Percentiles rank a stretch among this genome's conserved stretches.
Evolutionary conservation across 2,888 invertebrate species (phyloP).

Genomic region (Elysia crispata): DNA sequence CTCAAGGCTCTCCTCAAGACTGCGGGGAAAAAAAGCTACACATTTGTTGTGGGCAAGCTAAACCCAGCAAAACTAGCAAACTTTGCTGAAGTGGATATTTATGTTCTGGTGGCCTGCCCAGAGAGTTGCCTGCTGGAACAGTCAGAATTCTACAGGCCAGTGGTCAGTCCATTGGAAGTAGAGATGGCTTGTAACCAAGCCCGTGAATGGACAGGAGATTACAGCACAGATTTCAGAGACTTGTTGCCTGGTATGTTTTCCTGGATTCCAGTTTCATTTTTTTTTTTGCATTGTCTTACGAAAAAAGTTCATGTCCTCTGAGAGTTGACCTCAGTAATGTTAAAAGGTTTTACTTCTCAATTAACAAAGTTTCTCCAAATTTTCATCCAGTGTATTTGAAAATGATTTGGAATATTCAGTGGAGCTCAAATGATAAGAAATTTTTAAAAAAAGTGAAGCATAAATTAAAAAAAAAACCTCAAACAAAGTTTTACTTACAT

Average conservation of each 20-base stretch:
- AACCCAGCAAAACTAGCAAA: slow-evolving; percentile 97
- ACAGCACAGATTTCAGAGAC: slow-evolving; percentile 87
- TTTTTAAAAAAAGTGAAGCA: no score
- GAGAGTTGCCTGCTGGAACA: slow-evolving; percentile 89
- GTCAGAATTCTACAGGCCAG: slow-evolving; percentile 91
- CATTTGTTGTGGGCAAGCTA: slow-evolving; percentile 94
- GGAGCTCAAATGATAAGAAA: no score
- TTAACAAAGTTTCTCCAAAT: no score
- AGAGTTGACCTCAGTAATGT: no score
- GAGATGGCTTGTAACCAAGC: slow-evolving; percentile 84
- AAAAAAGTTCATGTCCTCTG: no score
- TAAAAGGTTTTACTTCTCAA: no score
- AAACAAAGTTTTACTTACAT: no score
- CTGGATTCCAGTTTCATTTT: no score
- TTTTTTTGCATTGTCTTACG: no score
- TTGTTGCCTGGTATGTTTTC: slow-evolving; percentile 82
- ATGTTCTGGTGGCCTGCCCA: slow-evolving; percentile 93
- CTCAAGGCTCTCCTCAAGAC: slow-evolving; percentile 85
- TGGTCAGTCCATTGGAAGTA: slow-evolving; percentile 94
- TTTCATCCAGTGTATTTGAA: no score
- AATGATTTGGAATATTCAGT: no score
- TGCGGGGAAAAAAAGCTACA: slow-evolving; percentile 91
- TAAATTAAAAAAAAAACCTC: no score
- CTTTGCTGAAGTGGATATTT: slow-evolving; percentile 93
- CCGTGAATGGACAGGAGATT: slow-evolving; percentile 79